Conservation (phyloP, 2,888 invertebrate species). For the Cheilosia vulpina region DNA sequence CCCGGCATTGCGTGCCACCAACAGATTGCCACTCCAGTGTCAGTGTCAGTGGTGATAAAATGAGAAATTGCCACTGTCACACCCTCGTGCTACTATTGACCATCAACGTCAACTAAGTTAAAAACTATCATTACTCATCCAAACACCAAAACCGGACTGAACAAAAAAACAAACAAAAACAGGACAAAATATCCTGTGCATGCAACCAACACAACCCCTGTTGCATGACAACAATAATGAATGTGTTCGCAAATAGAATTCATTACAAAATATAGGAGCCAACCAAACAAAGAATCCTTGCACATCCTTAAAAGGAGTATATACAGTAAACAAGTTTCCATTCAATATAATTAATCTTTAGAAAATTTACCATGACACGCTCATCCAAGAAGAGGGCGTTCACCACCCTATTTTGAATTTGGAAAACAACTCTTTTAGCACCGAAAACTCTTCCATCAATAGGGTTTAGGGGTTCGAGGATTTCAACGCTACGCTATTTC, state of each 20-base stretch:
- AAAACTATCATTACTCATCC: slow-evolving; percentile 70
- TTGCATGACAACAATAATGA: slow-evolving; percentile 63
- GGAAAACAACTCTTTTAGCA: not conserved
- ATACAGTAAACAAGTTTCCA: slow-evolving; percentile 41
- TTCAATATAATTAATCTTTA: slow-evolving; percentile 63
- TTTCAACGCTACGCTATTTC: slow-evolving; percentile 32
- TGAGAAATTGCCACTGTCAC: slow-evolving; percentile 72
- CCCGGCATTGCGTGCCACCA: slow-evolving; percentile 67
- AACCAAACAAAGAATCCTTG: slow-evolving; percentile 37
- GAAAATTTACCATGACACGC: slow-evolving; percentile 57
- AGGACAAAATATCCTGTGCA: slow-evolving; percentile 3
- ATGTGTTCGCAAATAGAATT: slow-evolving; percentile 62
- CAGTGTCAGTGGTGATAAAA: slow-evolving; percentile 58
- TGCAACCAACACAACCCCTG: slow-evolving; percentile 30
- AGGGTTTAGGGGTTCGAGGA: slow-evolving; percentile 13
- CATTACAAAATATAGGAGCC: slow-evolving; percentile 28
- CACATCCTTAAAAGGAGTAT: slow-evolving; percentile 29
- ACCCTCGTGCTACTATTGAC: slow-evolving; percentile 66
- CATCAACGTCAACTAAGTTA: slow-evolving; percentile 69
- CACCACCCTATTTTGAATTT: not conserved
- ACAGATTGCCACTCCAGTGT: slow-evolving; percentile 58
- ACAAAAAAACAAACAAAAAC: not conserved
- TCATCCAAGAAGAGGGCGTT: slow-evolving; percentile 10
- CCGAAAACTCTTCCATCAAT: slow-evolving; percentile 30
- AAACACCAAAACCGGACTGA: slow-evolving; percentile 14